These are phyloP conservation scores for Setophaga petechia DNA, from an alignment of 2,113 vertebrate genomes.

Conservation along the genomic window DNA sequence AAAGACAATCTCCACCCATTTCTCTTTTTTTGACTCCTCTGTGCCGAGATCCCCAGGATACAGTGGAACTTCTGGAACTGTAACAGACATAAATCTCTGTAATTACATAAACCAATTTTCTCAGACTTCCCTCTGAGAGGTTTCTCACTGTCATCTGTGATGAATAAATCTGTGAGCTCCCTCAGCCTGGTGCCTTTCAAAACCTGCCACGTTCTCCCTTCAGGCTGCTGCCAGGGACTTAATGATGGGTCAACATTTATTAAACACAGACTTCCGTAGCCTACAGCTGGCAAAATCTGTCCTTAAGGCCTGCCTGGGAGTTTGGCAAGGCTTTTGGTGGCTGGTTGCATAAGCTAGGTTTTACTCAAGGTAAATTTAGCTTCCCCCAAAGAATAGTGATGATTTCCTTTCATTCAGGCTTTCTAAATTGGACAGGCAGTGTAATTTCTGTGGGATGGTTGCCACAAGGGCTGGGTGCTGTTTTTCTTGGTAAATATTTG, in stretches of 20 bases:
- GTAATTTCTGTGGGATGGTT: neutral
- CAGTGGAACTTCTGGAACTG: neutral
- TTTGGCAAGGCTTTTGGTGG: neutral
- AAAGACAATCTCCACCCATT: rapidly evolving
- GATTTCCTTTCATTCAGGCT: neutral
- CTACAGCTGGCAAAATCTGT: neutral
- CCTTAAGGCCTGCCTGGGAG: neutral
- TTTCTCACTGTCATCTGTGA: neutral
- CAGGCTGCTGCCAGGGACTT: neutral
- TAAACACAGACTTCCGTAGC: neutral
- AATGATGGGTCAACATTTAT: neutral
- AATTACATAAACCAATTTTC: neutral
- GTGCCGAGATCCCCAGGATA: rapidly evolving
- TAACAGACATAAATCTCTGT: neutral
- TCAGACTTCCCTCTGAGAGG: neutral
- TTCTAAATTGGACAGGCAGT: neutral
- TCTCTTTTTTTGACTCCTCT: neutral
- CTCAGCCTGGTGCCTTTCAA: neutral
- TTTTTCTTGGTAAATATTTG: neutral
- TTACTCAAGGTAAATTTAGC: neutral
- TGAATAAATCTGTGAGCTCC: neutral
- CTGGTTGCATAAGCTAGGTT: neutral
- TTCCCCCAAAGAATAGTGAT: neutral
- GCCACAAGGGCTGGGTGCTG: neutral
- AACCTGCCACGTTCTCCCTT: neutral